These are phyloP conservation scores for Syrista parreyssii DNA, from an alignment of 2,888 invertebrate species.

Conservation along the genomic window DNA sequence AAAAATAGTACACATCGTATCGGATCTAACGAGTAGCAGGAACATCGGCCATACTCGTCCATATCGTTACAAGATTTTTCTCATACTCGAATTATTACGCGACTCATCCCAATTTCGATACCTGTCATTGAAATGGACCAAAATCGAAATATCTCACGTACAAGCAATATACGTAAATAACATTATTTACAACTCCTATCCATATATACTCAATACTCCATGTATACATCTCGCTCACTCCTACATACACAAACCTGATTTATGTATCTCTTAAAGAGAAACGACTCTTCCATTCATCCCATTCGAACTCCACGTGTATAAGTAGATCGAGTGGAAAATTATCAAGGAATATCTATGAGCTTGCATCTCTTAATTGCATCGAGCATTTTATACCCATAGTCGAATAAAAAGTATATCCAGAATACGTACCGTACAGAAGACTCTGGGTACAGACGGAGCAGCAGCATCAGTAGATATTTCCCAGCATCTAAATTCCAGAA, in stretches of 20 bases:
- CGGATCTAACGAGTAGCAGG: too few relatives aligned
- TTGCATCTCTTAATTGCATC: not conserved
- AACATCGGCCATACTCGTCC: too few relatives aligned
- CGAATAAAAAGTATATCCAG: not conserved
- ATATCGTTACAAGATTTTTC: too few relatives aligned
- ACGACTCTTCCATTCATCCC: not conserved
- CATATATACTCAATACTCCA: not conserved
- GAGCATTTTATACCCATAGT: not conserved
- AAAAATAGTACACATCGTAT: too few relatives aligned
- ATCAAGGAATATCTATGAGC: not conserved
- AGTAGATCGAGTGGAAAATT: not conserved
- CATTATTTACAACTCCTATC: not conserved
- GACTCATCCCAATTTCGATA: not conserved
- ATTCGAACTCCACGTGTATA: not conserved
- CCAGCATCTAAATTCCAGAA: conserved; percentile 2
- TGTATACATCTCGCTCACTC: not conserved
- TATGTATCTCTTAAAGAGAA: not conserved
- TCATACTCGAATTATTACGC: too few relatives aligned
- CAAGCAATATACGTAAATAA: not conserved
- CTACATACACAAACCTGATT: not conserved
- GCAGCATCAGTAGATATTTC: not conserved
- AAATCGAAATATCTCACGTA: too few relatives aligned
- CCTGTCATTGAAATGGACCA: not conserved
- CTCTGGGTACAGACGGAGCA: not conserved
- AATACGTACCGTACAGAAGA: not conserved